These are phyloP conservation scores for Phycodurus eques DNA, from an alignment of 2,113 vertebrate species.

Conservation along the genomic window DNA sequence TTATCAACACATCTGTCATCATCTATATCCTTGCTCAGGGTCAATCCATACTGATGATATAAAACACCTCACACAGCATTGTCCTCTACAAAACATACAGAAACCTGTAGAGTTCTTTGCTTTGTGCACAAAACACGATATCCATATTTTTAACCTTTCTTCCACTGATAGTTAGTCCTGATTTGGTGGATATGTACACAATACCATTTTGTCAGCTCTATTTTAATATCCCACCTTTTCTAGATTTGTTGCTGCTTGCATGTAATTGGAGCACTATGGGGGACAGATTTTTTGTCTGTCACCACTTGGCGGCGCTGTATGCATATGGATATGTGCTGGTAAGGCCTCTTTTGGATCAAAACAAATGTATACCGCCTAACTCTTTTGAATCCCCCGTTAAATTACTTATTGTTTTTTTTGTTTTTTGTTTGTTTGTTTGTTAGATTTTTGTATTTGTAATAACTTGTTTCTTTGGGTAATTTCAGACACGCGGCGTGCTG, in stretches of 20 bases:
- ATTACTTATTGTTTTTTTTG: background rate
- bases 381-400: background rate
- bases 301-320: conserved; percentile 82
- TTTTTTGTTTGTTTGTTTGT: too few relatives aligned
- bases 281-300: conserved; percentile 78
- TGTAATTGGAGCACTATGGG: conserved; percentile 81
- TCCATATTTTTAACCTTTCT: background rate
- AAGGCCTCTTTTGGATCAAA: conserved; percentile 26
- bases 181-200: background rate
- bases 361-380: background rate
- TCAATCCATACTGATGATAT: background rate
- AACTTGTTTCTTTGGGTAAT: conserved; percentile 8
- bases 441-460: background rate
- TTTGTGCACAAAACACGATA: background rate
- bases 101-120: background rate
- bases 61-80: background rate
- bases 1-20: background rate
- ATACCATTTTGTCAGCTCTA: background rate
- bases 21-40: background rate
- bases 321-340: conserved; percentile 83
- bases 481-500: conserved; percentile 74
- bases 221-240: background rate
- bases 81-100: background rate
- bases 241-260: conserved; percentile 77
- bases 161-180: background rate